phyloP scores from a whole-genome alignment of 2,797 vertebrate species.

The Streptopelia turtur region DNA sequence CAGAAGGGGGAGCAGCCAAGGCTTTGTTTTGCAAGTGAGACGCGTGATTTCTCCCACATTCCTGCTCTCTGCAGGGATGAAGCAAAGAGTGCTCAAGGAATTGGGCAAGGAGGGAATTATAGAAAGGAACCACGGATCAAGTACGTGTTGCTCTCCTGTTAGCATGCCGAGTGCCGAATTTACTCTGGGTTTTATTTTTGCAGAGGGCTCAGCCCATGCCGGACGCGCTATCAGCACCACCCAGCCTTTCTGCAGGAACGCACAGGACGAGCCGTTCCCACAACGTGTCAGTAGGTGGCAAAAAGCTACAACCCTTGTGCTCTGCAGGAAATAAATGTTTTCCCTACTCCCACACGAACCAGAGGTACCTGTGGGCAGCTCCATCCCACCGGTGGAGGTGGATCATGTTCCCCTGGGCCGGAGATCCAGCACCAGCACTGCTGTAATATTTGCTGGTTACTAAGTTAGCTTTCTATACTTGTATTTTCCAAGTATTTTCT shows the following conservation, averaged over 20 bases:
- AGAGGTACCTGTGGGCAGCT: not conserved
- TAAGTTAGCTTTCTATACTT: no score
- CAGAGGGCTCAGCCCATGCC: accelerated
- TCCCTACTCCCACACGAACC: not conserved
- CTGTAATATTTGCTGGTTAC: no score
- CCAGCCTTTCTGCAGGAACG: not conserved
- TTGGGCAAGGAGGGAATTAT: not conserved
- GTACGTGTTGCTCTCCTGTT: accelerated
- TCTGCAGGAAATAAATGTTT: not conserved
- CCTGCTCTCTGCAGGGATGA: not conserved
- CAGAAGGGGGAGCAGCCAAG: not conserved
- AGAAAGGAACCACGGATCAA: accelerated
- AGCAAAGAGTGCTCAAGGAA: not conserved
- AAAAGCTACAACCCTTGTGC: constrained; percentile 57
- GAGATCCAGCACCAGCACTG: not conserved
- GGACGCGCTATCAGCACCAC: not conserved
- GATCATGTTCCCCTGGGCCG: accelerated
- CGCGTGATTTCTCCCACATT: not conserved
- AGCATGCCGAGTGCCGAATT: not conserved
- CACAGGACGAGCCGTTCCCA: not conserved
- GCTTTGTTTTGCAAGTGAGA: not conserved
- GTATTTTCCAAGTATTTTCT: no score
- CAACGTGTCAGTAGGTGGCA: constrained; percentile 67
- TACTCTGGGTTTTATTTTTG: not conserved
- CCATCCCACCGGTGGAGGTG: not conserved